Evolutionary conservation across 2,888 invertebrate genomes (phyloP).

Genomic region (Philereme transversata): DNA sequence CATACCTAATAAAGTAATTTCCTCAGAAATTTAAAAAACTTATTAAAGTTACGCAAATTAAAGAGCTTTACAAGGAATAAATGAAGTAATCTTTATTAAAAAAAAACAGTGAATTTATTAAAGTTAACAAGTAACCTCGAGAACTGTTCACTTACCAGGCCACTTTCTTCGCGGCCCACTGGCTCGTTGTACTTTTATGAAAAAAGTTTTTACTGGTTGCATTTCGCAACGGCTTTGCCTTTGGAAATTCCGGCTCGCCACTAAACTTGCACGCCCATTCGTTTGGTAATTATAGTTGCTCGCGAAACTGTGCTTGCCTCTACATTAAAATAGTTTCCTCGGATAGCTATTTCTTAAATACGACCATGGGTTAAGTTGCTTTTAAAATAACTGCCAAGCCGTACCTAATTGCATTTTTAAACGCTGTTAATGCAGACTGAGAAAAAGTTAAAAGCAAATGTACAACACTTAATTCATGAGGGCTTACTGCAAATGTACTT

Average conservation of each 20-base stretch:
- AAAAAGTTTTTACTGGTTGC: constrained; percentile 75
- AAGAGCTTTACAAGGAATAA: constrained; percentile 19
- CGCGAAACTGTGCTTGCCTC: constrained; percentile 26
- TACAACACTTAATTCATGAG: too few species aligned
- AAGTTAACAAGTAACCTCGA: constrained; percentile 75
- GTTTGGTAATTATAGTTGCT: constrained; percentile 34
- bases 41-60: constrained; percentile 10
- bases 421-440: too few species aligned
- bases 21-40: neutral
- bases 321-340: constrained; percentile 28
- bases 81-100: constrained; percentile 52
- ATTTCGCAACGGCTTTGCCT: constrained; percentile 59
- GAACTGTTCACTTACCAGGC: constrained; percentile 70
- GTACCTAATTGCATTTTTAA: neutral
- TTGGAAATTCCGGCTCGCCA: constrained; percentile 56
- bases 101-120: constrained; percentile 66
- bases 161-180: constrained; percentile 68
- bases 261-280: constrained; percentile 43
- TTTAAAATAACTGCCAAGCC: neutral
- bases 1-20: constrained; percentile 18
- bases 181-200: constrained; percentile 77
- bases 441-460: too few species aligned
- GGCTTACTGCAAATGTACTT: too few species aligned
- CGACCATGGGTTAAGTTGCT: constrained; percentile 7
- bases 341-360: constrained; percentile 18